A percentile compares a stretch with the other conserved stretches of the same genome.
These are phyloP conservation scores for Alviniconcha marisindica DNA, from an alignment of 1,140 invertebrate species.

Conservation along the genomic window DNA sequence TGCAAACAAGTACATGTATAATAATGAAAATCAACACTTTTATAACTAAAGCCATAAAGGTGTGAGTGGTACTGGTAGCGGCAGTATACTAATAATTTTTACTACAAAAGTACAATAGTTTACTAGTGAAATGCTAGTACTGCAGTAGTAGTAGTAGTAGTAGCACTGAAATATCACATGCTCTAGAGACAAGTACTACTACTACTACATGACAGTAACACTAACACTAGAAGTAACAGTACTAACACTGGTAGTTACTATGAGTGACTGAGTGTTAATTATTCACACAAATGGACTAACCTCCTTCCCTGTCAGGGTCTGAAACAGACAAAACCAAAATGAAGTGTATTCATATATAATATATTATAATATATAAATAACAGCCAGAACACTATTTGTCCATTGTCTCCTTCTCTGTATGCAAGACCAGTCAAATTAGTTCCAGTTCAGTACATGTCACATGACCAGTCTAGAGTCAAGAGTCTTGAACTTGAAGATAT, in stretches of 20 bases:
- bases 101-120: not conserved
- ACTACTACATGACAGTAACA: not conserved
- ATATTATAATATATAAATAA: not conserved
- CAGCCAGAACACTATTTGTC: not conserved
- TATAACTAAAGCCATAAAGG: too few relatives aligned
- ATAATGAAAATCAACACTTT: too few relatives aligned
- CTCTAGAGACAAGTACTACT: not conserved
- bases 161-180: not conserved
- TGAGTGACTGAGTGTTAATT: too few relatives aligned
- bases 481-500: not conserved
- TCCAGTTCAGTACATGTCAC: not conserved
- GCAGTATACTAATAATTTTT: too few relatives aligned
- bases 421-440: too few relatives aligned
- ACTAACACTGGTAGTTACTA: not conserved
- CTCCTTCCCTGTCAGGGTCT: constrained; percentile 66
- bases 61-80: too few relatives aligned
- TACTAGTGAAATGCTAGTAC: not conserved
- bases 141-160: not conserved
- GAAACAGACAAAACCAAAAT: constrained; percentile 46
- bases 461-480: not conserved
- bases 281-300: constrained; percentile 45
- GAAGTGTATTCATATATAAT: not conserved
- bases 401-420: too few relatives aligned
- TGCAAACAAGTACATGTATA: too few relatives aligned
- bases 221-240: not conserved